phyloP scores from a whole-genome alignment of 2,888 invertebrate genomes.

The Diplazon laetatorius region DNA sequence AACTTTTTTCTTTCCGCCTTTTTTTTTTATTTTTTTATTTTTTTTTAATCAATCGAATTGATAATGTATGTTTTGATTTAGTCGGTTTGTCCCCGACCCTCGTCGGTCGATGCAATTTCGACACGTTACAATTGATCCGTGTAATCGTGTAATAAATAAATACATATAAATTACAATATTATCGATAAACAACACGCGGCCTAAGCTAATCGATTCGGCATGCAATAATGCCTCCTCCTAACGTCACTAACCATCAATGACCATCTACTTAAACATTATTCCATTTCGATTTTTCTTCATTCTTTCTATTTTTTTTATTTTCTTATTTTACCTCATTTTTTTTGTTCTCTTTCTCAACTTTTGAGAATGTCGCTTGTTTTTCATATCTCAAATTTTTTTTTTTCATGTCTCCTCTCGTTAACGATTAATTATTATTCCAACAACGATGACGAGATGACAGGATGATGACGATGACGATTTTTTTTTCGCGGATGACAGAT shows the following conservation, averaged over 20 bases:
- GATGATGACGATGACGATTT: conserved; percentile 56
- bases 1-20: conserved; percentile 27
- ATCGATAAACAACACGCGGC: conserved; percentile 53
- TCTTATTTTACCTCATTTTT: conserved; percentile 1
- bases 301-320: conserved; percentile 20
- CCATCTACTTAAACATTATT: conserved; percentile 60
- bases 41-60: conserved; percentile 4
- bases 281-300: no score
- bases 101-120: conserved; percentile 32
- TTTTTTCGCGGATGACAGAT: conserved; percentile 34
- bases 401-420: conserved; percentile 19
- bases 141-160: conserved; percentile 54
- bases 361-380: conserved; percentile 14
- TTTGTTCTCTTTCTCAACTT: background rate
- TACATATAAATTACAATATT: conserved; percentile 58
- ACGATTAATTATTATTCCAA: conserved; percentile 58
- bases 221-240: conserved; percentile 37
- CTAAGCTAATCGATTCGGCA: conserved; percentile 39
- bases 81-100: conserved; percentile 26
- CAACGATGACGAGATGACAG: conserved; percentile 63
- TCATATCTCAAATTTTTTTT: conserved; percentile 8
- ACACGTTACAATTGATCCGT: conserved; percentile 60
- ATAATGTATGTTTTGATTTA: conserved; percentile 53
- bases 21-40: background rate
- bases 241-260: conserved; percentile 60